Evolutionary conservation across 2,797 vertebrate species (phyloP), one percentile per base, ranked within the genome.

Genomic region (Cetoscarus ocellatus): DNA sequence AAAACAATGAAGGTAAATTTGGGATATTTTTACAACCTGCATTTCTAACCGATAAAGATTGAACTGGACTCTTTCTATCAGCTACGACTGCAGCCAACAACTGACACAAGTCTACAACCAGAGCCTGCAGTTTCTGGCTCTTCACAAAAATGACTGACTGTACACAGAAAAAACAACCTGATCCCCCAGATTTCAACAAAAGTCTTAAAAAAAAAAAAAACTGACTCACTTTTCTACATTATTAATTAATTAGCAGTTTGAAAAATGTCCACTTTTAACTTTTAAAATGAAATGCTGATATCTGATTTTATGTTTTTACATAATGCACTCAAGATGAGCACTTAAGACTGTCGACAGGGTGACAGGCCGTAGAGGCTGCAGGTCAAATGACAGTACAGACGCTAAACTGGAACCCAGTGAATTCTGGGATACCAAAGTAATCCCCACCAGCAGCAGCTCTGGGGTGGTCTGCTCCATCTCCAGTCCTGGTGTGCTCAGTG

Each of bases 391-490:
- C 88, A 86, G 79, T 68, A 77, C 77, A 74, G 85, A 80, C 8
- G 19, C 73, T 79, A 60, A 66, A 73, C 63, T 74, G 64, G 77
- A 83, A 71, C 80, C 67, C n/a, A 69, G 64, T 75, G 86, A 85
- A 90, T 90, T 86, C 82, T 88, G 85, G 77, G 52, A 89, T 86
- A 89, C 40, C 71, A 52, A 80, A 91, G 86, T 90, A 93, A 94
- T 94, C 92, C 79, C 83, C 72, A 77, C 57, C 71, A 84, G 86
- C 73, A 87, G 85, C 71, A 67, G 7, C 87, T 86, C 61, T 80
- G 83, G 94, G 94, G 93, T 95, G 94, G 93, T 95, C 95, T 44
- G 58, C 83, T 80, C 82, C 80, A 78, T 93, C 94, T 94, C 86
- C 70, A 58, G 55, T 70, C 62, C 68, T 64, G 47, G 50, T 74